phyloP scores from a whole-genome alignment of 35 echinoderm and acorn worm species.

The Diadema setosum region DNA sequence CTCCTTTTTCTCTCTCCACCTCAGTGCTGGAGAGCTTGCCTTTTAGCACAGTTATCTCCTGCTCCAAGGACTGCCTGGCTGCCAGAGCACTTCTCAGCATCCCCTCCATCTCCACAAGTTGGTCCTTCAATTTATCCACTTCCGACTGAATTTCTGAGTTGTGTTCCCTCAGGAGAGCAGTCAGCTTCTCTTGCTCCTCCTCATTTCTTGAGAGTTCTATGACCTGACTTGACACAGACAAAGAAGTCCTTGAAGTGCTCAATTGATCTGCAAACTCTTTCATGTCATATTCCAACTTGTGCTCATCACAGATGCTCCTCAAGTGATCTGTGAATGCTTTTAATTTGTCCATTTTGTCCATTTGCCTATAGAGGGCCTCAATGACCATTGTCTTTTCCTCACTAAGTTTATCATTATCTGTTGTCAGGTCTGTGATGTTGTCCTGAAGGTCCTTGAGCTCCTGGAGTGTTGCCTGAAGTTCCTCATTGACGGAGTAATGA shows the following conservation, averaged over 20 bases:
- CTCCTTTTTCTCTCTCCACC: conserved; percentile 64
- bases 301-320: conserved; percentile 55
- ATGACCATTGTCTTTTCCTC: conserved; percentile 84
- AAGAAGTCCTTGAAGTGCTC: conserved; percentile 35
- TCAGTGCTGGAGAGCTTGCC: conserved; percentile 61
- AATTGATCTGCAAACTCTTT: conserved; percentile 60
- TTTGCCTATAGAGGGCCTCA: conserved; percentile 64
- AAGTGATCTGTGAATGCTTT: conserved; percentile 42
- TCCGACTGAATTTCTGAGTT: conserved; percentile 51
- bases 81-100: conserved; percentile 36
- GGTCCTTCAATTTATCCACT: conserved; percentile 63
- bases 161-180: conserved; percentile 56
- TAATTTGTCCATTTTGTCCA: conserved; percentile 62
- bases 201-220: conserved; percentile 25
- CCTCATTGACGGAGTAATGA: conserved; percentile 97
- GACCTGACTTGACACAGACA: not conserved
- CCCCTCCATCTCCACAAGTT: conserved; percentile 57
- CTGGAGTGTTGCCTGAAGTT: conserved; percentile 91
- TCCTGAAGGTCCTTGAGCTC: conserved; percentile 94
- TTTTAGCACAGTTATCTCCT: conserved; percentile 63
- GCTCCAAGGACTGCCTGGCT: conserved; percentile 61
- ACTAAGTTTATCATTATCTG: conserved; percentile 81
- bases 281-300: conserved; percentile 42
- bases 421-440: conserved; percentile 57
- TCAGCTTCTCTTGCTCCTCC: conserved; percentile 48